Evolutionary conservation across 1,140 invertebrate genomes (phyloP), one percentile per base, ranked within the genome.

Genomic region (Macrosteles quadrilineatus): DNA sequence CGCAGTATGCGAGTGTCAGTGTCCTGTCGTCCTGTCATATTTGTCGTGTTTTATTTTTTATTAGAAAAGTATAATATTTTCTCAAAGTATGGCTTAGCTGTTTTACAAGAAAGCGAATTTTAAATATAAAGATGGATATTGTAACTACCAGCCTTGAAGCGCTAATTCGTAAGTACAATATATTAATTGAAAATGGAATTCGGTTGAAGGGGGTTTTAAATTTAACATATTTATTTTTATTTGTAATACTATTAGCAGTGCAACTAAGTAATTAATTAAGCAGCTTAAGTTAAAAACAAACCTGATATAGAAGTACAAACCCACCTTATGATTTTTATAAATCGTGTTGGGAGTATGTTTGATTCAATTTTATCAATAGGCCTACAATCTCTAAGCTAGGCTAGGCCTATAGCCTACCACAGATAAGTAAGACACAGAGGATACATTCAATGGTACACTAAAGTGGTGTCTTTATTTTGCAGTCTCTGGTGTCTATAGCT

Each of bases 121-220:
- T 23, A 70, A 50, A 19, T 64, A 11, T 17, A 1, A 69, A 64
- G 36, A 74, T 74, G 68, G 73, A 74, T 67, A 74, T 75, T 32
- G 71, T 75, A 27, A 74, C 73, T 25, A 75, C 74, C 6, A 75
- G 74, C 29, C 66, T 75, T 17, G 74, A 75, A 70, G 74, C 74
- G 40, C 62, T 75, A 17, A 74, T 75, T 59, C 74, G 74, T 75
- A 70, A 75, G 73, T 73, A 53, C 14, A 17, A 29, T 3, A 17
- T 11, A 43, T 11, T 9, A 9, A 9, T 9, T 11, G 17, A 9
- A 11, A 11, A 11, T 43, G 17, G 17, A 17, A 17, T 43, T 17
- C 9, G 17, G 17, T 11, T 43, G 36, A 43, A 43, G 17, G 9
- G 21, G 17, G 21, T n/a, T 19, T 3, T 29, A 17, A 14, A 19